These are phyloP conservation scores for Bellardia pandia DNA, from an alignment of 2,888 invertebrate species.

Conservation along the genomic window DNA sequence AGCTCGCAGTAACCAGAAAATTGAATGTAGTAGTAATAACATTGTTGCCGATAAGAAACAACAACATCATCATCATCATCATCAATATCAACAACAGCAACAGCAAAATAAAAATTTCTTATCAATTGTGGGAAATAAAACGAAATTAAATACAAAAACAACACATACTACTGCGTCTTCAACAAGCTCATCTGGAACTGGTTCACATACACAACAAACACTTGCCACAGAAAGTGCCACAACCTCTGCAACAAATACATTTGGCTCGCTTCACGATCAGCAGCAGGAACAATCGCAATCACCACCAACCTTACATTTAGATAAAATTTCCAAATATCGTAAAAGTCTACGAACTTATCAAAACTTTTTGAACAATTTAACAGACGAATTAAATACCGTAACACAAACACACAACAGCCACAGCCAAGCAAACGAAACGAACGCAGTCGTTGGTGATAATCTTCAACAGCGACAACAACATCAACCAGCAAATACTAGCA, in stretches of 20 bases:
- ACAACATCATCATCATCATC: conserved; percentile 69
- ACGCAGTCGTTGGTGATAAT: conserved; percentile 33
- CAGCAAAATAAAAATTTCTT: conserved; percentile 73
- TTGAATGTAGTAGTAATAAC: conserved; percentile 72
- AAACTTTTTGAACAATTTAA: conserved; percentile 67
- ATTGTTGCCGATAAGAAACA: conserved; percentile 70
- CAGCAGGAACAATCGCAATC: conserved; percentile 45
- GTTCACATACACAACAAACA: conserved; percentile 48
- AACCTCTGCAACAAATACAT: conserved; percentile 36
- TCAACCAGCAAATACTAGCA: conserved; percentile 38
- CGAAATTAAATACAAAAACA: conserved; percentile 74
- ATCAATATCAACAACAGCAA: conserved; percentile 62
- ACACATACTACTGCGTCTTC: conserved; percentile 37
- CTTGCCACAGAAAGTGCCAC: conserved; percentile 55
- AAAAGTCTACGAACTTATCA: conserved; percentile 78
- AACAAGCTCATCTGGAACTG: conserved; percentile 60
- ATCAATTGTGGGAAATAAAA: conserved; percentile 76
- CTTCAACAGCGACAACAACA: conserved; percentile 48
- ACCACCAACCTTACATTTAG: conserved; percentile 65
- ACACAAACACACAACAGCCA: conserved; percentile 37
- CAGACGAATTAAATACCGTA: conserved; percentile 49
- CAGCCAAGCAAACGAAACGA: conserved; percentile 67
- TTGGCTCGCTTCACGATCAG: conserved; percentile 42
- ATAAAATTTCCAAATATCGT: conserved; percentile 78
- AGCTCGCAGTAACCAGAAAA: conserved; percentile 58